phyloP scores from a whole-genome alignment of 2,797 vertebrate species.

The Leuciscus waleckii region DNA sequence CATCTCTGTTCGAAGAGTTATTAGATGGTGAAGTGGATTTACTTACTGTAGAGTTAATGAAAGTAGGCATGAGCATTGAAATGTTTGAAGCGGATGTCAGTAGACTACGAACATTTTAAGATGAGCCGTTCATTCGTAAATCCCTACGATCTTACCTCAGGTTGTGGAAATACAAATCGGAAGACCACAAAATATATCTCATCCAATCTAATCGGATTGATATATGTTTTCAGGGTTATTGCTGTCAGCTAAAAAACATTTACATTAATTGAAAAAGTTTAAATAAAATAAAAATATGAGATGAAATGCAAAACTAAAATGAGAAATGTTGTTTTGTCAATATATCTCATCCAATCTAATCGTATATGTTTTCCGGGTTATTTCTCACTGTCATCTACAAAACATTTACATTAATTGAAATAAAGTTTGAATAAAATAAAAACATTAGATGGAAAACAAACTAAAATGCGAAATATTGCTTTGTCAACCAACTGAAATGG shows the following conservation, averaged over 20 bases:
- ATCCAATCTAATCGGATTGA: neutral
- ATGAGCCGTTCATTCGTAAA: too few relatives aligned
- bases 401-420: neutral
- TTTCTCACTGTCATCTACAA: too few relatives aligned
- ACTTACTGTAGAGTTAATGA: neutral
- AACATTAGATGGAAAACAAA: neutral
- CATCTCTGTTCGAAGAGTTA: neutral
- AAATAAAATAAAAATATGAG: too few relatives aligned
- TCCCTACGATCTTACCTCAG: too few relatives aligned
- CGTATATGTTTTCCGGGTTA: too few relatives aligned
- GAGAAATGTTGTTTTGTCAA: too few relatives aligned
- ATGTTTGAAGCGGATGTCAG: neutral
- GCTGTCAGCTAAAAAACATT: neutral
- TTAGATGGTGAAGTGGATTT: neutral
- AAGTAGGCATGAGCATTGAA: neutral
- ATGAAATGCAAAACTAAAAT: too few relatives aligned
- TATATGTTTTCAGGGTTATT: neutral
- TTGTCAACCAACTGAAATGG: neutral
- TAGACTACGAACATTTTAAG: neutral
- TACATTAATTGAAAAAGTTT: neutral
- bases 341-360: too few relatives aligned
- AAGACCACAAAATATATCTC: neutral
- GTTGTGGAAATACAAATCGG: too few relatives aligned
- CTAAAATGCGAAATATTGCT: neutral
- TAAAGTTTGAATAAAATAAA: neutral